These are phyloP conservation scores for Cheilosia soror DNA, from an alignment of 2,888 invertebrate species.

Conservation along the genomic window DNA sequence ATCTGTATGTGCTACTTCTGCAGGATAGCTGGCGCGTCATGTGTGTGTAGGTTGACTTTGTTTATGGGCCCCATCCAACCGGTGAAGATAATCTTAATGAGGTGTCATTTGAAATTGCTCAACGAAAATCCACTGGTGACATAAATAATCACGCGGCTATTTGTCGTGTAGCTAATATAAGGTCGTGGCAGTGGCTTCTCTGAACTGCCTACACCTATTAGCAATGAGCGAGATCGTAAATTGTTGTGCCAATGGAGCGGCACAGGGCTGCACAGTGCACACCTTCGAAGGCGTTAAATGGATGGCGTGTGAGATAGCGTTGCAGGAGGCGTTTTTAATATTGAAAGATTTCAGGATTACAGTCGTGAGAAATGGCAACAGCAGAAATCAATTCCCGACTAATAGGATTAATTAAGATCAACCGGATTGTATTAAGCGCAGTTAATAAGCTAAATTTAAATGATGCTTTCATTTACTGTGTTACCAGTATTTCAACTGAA, in stretches of 20 bases:
- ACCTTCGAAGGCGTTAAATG: slow-evolving; percentile 61
- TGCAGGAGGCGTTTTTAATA: slow-evolving; percentile 46
- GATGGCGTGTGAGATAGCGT: slow-evolving; percentile 36
- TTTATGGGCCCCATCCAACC: slow-evolving; percentile 64
- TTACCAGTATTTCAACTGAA: too few relatives aligned
- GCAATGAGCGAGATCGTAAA: slow-evolving; percentile 70
- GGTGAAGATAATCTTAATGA: slow-evolving; percentile 73
- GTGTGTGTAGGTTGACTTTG: slow-evolving; percentile 62
- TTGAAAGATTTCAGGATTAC: slow-evolving; percentile 60
- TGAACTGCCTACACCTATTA: slow-evolving; percentile 69
- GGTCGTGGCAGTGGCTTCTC: slow-evolving; percentile 53
- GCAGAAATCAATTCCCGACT: slow-evolving; percentile 56
- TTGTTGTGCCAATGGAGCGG: slow-evolving; percentile 42
- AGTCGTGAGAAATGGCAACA: slow-evolving; percentile 29
- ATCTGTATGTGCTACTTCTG: neutral
- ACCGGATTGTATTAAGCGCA: neutral
- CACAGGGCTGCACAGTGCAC: neutral
- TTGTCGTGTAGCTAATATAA: slow-evolving; percentile 66
- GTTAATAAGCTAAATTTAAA: neutral
- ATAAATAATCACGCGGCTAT: slow-evolving; percentile 73
- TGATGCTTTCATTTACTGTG: too few relatives aligned
- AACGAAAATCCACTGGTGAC: slow-evolving; percentile 70
- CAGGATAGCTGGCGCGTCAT: slow-evolving; percentile 34
- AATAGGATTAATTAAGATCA: slow-evolving; percentile 66
- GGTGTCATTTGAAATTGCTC: slow-evolving; percentile 73